Evolutionary conservation across 2,113 vertebrate species (phyloP), one percentile per base, ranked within the genome.

Genomic region (Ginglymostoma cirratum): DNA sequence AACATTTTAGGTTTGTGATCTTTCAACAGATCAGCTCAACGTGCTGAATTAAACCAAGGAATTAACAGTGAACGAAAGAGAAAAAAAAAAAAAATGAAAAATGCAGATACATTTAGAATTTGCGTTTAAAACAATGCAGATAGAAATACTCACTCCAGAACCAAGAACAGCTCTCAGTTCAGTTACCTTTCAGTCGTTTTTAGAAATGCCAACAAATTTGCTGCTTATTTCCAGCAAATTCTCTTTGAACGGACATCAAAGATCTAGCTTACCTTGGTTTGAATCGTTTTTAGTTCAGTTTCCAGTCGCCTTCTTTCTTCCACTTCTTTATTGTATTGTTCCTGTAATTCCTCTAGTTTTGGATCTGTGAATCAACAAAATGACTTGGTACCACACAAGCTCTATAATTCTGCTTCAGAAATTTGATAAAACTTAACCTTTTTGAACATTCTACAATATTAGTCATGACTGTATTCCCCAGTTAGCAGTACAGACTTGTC

Each of bases 281-380:
- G 98, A 24, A 98, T 96, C 0, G 97, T 96, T 97, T 98, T 99
- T 52, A 98, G 96, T 96, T 99, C 98, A 78, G 97, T 96, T 96
- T 99, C 98, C 12, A 99, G 96, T 78, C 97, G 98, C 97, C 98
- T 98, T 83, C 98, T 98, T 97, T 99, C 98, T 97, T 98, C 98
- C 96, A 98, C 97, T 97, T 98, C 98, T 96, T 98, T 98, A 96
- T 96, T 98, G 96, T 98, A 99, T 97, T 99, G 99, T 97, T 98
- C 98, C 97, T 98, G 98, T 89, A 99, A 96, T 52, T 98, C 98
- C 92, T 98, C 98, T 93, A 98, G 97, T 96, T 97, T 98, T 23
- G 97, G 97, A 97, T 98, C 99, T 99, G 96, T 52, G 5, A 93
- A 96, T 34, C n/a, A 86, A 61, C 52, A 86, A 96, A 96, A 86